These are phyloP conservation scores for Manis pentadactyla DNA, from an alignment of 2,797 vertebrate genomes.

Conservation along the genomic window DNA sequence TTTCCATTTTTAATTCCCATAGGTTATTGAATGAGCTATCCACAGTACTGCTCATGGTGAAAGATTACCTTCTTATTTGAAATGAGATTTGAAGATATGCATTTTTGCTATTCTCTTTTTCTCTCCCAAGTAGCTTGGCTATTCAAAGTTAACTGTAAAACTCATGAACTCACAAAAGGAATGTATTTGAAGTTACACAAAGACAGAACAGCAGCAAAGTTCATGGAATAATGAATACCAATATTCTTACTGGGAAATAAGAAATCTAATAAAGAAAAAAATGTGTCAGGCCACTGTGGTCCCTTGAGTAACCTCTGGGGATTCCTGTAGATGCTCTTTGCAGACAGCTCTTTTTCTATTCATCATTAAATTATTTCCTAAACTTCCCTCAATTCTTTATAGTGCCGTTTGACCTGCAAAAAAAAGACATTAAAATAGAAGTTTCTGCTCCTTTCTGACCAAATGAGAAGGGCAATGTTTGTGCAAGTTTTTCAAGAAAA, in stretches of 20 bases:
- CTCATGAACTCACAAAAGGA: slow-evolving; percentile 31
- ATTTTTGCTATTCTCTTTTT: slow-evolving; percentile 25
- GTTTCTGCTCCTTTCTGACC: slow-evolving; percentile 56
- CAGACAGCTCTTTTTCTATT: slow-evolving; percentile 60
- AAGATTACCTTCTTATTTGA: not conserved
- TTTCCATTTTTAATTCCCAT: not conserved
- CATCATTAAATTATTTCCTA: slow-evolving; percentile 72
- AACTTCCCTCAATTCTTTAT: slow-evolving; percentile 61
- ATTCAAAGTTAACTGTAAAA: slow-evolving; percentile 60
- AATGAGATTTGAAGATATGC: slow-evolving; percentile 49
- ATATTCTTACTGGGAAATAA: slow-evolving; percentile 70
- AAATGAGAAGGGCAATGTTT: slow-evolving; percentile 61
- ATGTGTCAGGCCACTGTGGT: slow-evolving; percentile 8
- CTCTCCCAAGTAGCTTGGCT: not conserved
- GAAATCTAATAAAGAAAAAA: slow-evolving; percentile 62
- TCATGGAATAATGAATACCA: slow-evolving; percentile 75
- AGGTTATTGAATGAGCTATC: not conserved
- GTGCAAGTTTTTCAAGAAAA: slow-evolving; percentile 56
- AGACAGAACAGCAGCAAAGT: slow-evolving; percentile 70
- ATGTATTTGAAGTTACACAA: slow-evolving; percentile 52
- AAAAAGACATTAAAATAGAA: slow-evolving; percentile 54
- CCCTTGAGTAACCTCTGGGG: slow-evolving; percentile 58
- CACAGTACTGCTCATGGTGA: not conserved
- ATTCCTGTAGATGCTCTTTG: slow-evolving; percentile 38
- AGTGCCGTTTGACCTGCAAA: slow-evolving; percentile 73